These are phyloP conservation scores for Gracilinanus agilis DNA, from an alignment of 2,113 vertebrate species.

Conservation along the genomic window DNA sequence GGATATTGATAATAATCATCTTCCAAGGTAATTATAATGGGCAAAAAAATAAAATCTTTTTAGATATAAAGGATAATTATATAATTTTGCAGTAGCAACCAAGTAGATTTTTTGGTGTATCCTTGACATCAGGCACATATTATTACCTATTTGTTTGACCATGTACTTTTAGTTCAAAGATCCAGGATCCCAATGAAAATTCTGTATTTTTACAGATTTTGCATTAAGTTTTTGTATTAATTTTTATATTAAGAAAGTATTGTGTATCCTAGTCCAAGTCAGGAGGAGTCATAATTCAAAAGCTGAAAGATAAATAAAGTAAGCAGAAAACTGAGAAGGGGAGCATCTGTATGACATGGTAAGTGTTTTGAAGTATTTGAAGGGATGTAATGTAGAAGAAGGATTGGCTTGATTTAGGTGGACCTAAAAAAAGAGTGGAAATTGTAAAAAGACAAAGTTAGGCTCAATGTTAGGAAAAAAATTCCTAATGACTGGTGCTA, in stretches of 20 bases:
- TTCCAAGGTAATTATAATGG: constrained; percentile 2
- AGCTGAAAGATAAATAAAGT: background rate
- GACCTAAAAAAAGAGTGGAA: background rate
- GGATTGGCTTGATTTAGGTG: background rate
- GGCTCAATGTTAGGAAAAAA: background rate
- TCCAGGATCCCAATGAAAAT: background rate
- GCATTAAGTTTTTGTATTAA: too few relatives aligned
- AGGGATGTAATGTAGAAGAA: background rate
- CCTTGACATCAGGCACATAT: background rate
- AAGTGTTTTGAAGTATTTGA: background rate
- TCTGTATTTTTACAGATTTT: background rate
- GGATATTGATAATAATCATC: constrained; percentile 17
- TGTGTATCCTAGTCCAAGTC: background rate
- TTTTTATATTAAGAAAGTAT: background rate
- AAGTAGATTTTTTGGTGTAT: background rate
- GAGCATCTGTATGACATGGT: background rate
- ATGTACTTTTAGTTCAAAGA: background rate
- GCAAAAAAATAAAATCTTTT: background rate
- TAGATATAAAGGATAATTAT: background rate
- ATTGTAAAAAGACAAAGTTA: background rate
- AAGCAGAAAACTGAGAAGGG: background rate
- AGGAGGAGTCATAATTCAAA: background rate
- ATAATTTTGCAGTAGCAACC: background rate
- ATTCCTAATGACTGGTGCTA: background rate
- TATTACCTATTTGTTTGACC: background rate